Evolutionary conservation across 2,888 invertebrate genomes (phyloP), one percentile per base, ranked within the genome.

Genomic region (Acholoe squamosa): DNA sequence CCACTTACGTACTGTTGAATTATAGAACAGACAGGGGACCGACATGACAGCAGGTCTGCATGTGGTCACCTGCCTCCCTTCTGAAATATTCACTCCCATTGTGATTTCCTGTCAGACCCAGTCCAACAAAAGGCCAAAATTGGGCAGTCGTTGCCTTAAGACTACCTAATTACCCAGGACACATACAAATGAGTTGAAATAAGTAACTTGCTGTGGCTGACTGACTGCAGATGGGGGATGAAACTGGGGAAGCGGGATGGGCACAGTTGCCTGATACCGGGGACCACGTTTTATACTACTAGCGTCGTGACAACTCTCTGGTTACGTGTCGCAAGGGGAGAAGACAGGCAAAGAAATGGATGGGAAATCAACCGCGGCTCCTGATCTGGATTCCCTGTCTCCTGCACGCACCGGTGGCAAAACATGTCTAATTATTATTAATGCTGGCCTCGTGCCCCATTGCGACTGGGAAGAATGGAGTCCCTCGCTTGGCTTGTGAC

Each of bases 241-340:
- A 10, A 43, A 10, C 5, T 10, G 10, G 43, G 43, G 43, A 43
- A 28, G 71, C 3, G 71, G 14, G 71, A 28, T 71, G 28, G 0
- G 31, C 3, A 43, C 80, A 80, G 80, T 22, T 22, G 80, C 80
- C 80, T 80, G 80, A 19, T 22, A 22, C 33, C 34, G 80, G 16
- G 80, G 80, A 33, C 80, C 31, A 16, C 33, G 31, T 80, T 80
- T 80, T 80, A 80, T 80, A n/a, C 80, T 80, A 43, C 80, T 80
- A 22, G 80, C 80, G 33, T 43, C n/a, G 80, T 80, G 80, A 80
- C 80, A 80, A 80, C 16, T 80, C 80, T 43, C 80, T 22, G 71
- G 31, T 71, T 71, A n/a, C 71, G 31, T 71, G 71, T 71, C 71
- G 71, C 25, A 71, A 71, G 71, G 25, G 0, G 71, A 71, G 14